A percentile compares a stretch with the other conserved stretches of the same genome.
Conservation (phyloP, 1,140 invertebrate genomes). For the Zaprionus nigranus region DNA sequence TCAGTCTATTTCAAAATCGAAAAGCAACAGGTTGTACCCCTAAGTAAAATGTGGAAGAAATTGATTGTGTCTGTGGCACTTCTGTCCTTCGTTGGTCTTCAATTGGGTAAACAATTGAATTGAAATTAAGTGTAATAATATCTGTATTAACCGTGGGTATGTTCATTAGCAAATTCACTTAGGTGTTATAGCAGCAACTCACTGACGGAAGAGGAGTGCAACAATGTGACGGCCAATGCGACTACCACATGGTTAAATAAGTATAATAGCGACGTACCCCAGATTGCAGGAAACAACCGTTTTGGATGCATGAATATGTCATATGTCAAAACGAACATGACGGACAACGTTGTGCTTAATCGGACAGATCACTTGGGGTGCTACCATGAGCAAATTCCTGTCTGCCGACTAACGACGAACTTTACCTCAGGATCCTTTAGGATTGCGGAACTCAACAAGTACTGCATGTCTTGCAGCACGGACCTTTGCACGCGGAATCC, state of each 20-base stretch:
- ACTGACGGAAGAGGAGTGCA: constrained; percentile 38
- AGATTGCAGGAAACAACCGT: neutral
- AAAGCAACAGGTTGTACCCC: neutral
- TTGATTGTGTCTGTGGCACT: constrained; percentile 47
- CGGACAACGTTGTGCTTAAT: constrained; percentile 10
- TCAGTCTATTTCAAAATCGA: constrained; percentile 21
- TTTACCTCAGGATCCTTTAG: no score
- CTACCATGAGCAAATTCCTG: constrained; percentile 19
- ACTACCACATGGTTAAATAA: constrained; percentile 13
- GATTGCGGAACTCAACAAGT: neutral
- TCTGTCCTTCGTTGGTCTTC: constrained; percentile 38
- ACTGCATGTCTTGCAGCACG: constrained; percentile 18
- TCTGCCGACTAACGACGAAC: constrained; percentile 36
- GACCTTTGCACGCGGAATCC: constrained; percentile 54
- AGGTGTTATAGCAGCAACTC: constrained; percentile 50
- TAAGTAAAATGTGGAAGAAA: constrained; percentile 55
- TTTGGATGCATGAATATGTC: constrained; percentile 52
- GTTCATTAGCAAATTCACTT: constrained; percentile 41
- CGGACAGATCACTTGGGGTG: constrained; percentile 40
- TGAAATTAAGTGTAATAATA: neutral
- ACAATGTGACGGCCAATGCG: constrained; percentile 46
- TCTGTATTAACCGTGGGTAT: neutral
- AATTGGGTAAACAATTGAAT: constrained; percentile 50
- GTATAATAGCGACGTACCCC: constrained; percentile 35
- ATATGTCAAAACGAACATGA: constrained; percentile 14